Conservation (phyloP, 1,140 invertebrate species). For the Euglossa dilemma region DNA sequence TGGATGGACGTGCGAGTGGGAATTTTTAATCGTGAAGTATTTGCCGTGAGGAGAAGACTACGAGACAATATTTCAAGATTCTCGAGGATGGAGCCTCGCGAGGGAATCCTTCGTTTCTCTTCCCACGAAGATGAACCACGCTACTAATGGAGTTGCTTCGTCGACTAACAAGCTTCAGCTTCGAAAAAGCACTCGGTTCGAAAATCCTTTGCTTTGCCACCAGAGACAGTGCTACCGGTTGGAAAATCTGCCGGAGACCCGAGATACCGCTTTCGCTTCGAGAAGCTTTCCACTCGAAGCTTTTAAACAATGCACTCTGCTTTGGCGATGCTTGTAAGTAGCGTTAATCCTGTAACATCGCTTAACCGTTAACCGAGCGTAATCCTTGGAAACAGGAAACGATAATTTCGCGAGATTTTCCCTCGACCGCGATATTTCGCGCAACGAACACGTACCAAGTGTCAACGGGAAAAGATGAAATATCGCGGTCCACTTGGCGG, state of each 20-base stretch:
- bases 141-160: slow-evolving; percentile 30
- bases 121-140: not conserved
- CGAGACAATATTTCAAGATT: not conserved
- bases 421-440: not conserved
- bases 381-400: too few relatives aligned
- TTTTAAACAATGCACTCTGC: slow-evolving; percentile 23
- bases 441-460: not conserved
- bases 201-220: not conserved
- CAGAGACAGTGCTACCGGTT: not conserved
- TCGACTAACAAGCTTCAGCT: slow-evolving; percentile 20
- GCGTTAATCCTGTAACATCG: slow-evolving; percentile 16
- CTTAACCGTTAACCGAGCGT: slow-evolving; percentile 6
- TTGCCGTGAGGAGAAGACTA: not conserved
- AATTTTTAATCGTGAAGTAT: not conserved
- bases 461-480: not conserved
- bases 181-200: not conserved
- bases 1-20: slow-evolving; percentile 19
- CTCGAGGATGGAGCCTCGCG: not conserved
- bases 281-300: slow-evolving; percentile 6
- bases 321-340: slow-evolving; percentile 57
- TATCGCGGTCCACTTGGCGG: slow-evolving; percentile 32
- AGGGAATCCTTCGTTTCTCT: not conserved
- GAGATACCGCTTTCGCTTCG: not conserved
- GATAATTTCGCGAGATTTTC: not conserved
- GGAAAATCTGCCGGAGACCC: not conserved